Evolutionary conservation across 2,113 vertebrate genomes (phyloP).

Genomic region (Cygnus buccinator): DNA sequence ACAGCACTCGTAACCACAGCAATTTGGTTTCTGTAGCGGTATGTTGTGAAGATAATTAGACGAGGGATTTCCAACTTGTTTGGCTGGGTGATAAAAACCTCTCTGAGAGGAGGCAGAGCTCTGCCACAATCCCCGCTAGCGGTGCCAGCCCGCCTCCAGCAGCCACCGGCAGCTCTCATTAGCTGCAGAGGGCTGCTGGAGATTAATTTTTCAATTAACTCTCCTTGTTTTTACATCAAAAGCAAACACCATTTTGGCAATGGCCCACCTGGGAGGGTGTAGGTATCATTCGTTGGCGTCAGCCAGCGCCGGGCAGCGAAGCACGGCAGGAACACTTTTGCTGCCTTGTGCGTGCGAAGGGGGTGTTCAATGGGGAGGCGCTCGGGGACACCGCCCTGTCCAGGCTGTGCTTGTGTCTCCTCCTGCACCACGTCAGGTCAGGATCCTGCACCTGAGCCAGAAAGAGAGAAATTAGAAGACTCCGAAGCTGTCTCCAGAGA

Average conservation of each 20-base stretch:
- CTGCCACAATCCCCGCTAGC: accelerated
- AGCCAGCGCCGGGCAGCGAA: not conserved
- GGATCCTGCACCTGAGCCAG: not conserved
- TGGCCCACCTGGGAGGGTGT: not conserved
- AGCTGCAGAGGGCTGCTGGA: not conserved
- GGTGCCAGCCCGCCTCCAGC: not conserved
- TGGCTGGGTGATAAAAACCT: not conserved
- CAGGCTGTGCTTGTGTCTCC: not conserved
- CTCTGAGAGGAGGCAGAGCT: not conserved
- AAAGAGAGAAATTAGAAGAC: not conserved
- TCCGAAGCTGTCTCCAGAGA: no score
- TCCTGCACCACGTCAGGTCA: not conserved
- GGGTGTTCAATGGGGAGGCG: no score
- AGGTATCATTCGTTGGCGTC: not conserved
- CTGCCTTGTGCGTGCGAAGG: accelerated
- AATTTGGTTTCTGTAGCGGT: not conserved
- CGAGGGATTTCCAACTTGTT: conserved; percentile 27
- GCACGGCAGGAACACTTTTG: not conserved
- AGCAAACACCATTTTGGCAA: not conserved
- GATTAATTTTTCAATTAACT: not conserved
- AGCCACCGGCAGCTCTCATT: not conserved
- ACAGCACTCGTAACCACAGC: not conserved
- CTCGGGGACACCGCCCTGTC: not conserved
- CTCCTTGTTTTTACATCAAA: not conserved
- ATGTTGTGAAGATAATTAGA: conserved; percentile 3